These are phyloP conservation scores for Alaudala cheleensis DNA, from an alignment of 2,113 vertebrate genomes.

Conservation along the genomic window DNA sequence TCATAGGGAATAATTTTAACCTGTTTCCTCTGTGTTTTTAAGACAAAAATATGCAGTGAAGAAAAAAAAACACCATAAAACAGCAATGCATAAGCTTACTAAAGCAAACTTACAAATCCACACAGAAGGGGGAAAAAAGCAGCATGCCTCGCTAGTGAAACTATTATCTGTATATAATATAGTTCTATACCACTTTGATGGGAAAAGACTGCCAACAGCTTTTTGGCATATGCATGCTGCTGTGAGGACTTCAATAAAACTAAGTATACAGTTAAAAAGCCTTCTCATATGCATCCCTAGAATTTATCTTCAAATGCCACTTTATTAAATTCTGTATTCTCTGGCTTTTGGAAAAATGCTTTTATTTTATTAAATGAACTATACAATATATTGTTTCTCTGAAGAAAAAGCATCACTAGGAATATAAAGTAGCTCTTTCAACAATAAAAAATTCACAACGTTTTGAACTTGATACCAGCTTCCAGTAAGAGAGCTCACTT, in stretches of 20 bases:
- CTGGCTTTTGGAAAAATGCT: not conserved
- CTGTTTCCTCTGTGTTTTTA: not conserved
- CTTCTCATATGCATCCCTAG: constrained; percentile 19
- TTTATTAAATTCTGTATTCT: constrained; percentile 35
- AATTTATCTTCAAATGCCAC: not conserved
- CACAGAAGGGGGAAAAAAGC: not conserved
- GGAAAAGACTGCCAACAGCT: constrained; percentile 6
- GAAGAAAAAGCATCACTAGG: constrained; percentile 35
- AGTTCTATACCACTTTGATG: not conserved
- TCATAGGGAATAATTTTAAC: not conserved
- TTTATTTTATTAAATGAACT: constrained; percentile 68
- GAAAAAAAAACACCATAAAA: not conserved
- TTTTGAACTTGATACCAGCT: not conserved
- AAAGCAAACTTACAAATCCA: not conserved
- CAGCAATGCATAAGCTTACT: not conserved
- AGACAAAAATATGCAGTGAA: not conserved
- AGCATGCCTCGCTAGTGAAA: not conserved
- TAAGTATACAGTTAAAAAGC: not conserved
- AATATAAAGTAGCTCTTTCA: constrained; percentile 18
- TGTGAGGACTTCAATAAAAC: constrained; percentile 44
- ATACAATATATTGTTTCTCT: constrained; percentile 36
- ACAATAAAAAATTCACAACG: not conserved
- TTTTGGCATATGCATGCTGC: constrained; percentile 23
- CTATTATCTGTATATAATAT: not conserved
- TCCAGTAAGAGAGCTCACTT: not conserved